Evolutionary conservation across 2,113 vertebrate genomes (phyloP), one percentile per base, ranked within the genome.

Genomic region (Drymodes brunneopygia): DNA sequence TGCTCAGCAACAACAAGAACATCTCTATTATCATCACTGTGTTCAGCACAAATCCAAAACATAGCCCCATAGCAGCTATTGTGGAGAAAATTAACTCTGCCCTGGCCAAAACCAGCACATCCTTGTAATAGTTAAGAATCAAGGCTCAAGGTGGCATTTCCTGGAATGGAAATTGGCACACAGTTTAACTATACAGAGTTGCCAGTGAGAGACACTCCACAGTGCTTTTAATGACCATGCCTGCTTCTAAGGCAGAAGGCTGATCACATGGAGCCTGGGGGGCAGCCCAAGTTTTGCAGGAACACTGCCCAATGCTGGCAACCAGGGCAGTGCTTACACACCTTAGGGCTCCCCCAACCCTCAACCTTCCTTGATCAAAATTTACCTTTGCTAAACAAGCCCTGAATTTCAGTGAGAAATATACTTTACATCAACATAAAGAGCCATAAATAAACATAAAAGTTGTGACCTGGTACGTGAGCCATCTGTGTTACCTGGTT

Each of bases 101-200:
- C 11, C 17, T 1, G 1, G 25, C n/a, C 53, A 40, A 67, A 67
- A 60, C 10, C 7, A 28, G 12, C 38, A 51, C 36, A 58, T 67
- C 47, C 15, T 18, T 0, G 0, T 40, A 54, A 29, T 12, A 36
- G 5, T 51, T 23, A 48, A 42, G 27, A 47, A 57, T 7, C 2
- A 35, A 35, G 22, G 36, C 27, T 35, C 16, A 1, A 53, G n/a
- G 3, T 14, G 22, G 12, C 4, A 3, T 40, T 89, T 22, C 62
- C 31, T 40, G 29, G 12, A 33, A 27, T 15, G 15, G 22, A 40
- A 57, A 40, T 5, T 14, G 28, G 20, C 22, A 15, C n/a, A 20
- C 16, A 5, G 7, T 35, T 15, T 28, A 35, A 13, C 17, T 16
- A 40, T 44, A 11, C 28, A 23, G 13, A 73, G 3, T 15, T 60